Base-by-base conservation (phyloP, 2,797 vertebrate genomes). In the Botia almorhae region DNA sequence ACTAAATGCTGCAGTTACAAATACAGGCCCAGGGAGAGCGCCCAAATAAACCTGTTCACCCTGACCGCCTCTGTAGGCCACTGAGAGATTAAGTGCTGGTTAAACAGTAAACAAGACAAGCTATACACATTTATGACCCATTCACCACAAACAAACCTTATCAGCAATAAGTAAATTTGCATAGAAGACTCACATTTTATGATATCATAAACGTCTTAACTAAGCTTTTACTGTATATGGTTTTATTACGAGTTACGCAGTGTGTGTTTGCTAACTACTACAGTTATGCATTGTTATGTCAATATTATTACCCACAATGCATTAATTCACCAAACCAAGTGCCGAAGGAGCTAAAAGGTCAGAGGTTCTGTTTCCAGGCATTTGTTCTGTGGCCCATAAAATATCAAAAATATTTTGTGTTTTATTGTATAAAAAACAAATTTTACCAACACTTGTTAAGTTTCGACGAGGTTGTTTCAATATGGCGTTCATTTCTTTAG, bases 11-110 rank as follows among this genome's bases (percentile, higher is more conserved):
- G 69, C 50, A 2, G 61, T 70, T 85, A 84, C 86, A 84, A 86
- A 88, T 84, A 77, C 76, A 85, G 85, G 73, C 67, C 51, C 16
- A 8, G 29, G 82, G 73, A 74, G 55, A 23, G 71, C 17, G 68
- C 78, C 80, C 80, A 85, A 86, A 81, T 79, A 82, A 87, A 88
- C 87, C 69, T 78, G 43, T 48, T 88, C 82, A 88, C 87, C 85
- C 77, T 4, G 29, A 67, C 23, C 29, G 46, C 61, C 46, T 23
- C 29, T 48, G 1, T 29, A 2, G 53, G 29, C 43, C 26, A 61
- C n/a, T 14, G 55, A 75, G 55, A 10, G 43, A 46, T 46, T 43
- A 5, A 50, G 58, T 53, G 70, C 78, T 8, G 36, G 65, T 74
- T 53, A 67, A 74, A 74, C 56, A 65, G 65, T 17, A 43, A 68